Evolutionary conservation across 2,797 vertebrate species (phyloP).

Genomic region (Argentina silus): DNA sequence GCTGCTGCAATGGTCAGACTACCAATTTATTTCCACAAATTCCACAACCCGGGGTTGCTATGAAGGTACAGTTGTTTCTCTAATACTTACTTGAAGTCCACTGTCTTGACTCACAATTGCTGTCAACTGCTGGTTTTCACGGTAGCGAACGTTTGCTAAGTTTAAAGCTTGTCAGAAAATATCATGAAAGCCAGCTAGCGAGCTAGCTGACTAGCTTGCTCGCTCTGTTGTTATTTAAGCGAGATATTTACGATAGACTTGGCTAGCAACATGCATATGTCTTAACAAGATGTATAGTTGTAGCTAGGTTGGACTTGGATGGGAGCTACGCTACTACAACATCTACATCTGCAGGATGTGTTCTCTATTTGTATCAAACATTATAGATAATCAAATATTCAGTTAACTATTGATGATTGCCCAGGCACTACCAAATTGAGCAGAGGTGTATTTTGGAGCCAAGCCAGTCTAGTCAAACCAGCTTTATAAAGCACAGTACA

Average conservation of each 20-base stretch:
- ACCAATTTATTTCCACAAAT: not conserved
- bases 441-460: not conserved
- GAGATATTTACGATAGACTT: not conserved
- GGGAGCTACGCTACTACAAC: no score
- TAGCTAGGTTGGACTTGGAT: no score
- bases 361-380: no score
- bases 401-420: not conserved
- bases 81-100: not conserved
- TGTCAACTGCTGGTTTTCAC: not conserved
- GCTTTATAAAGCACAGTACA: not conserved
- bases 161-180: not conserved
- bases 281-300: no score
- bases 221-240: not conserved
- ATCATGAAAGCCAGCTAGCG: no score
- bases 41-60: slow-evolving; percentile 15
- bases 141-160: not conserved
- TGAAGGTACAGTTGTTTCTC: slow-evolving; percentile 23
- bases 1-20: slow-evolving; percentile 11
- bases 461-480: not conserved
- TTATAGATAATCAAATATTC: not conserved
- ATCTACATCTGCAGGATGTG: no score
- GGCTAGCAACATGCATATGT: not conserved
- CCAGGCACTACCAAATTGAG: not conserved
- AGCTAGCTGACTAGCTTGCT: not conserved
- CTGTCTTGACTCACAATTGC: not conserved